A percentile compares a stretch with the other conserved stretches of the same genome.
These are phyloP conservation scores for Rachycentron canadum DNA, from an alignment of 2,797 vertebrate species.

Conservation along the genomic window DNA sequence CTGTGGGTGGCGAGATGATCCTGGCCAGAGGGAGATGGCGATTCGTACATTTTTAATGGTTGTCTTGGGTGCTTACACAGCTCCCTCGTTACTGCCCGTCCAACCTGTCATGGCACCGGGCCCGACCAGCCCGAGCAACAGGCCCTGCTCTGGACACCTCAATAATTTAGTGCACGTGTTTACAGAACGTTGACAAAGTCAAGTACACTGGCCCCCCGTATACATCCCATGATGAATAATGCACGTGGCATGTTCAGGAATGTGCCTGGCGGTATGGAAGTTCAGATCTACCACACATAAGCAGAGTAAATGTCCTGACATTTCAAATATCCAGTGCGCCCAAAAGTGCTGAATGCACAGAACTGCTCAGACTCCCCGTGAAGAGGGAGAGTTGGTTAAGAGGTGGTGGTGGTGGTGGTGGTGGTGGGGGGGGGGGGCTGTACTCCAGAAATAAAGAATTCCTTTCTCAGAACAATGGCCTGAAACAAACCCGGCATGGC, in stretches of 20 bases:
- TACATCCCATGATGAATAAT: slow-evolving; percentile 80
- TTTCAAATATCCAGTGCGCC: slow-evolving; percentile 82
- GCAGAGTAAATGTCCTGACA: slow-evolving; percentile 85
- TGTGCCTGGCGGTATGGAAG: slow-evolving; percentile 75
- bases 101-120: slow-evolving; percentile 71
- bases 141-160: slow-evolving; percentile 74
- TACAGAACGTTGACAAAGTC: slow-evolving; percentile 83
- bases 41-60: slow-evolving; percentile 79
- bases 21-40: slow-evolving; percentile 59
- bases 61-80: slow-evolving; percentile 71
- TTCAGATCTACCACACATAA: slow-evolving; percentile 78
- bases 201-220: slow-evolving; percentile 75
- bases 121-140: slow-evolving; percentile 56
- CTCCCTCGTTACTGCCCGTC: slow-evolving; percentile 77
- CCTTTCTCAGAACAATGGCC: slow-evolving; percentile 60
- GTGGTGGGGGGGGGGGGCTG: slow-evolving; percentile 29
- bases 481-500: slow-evolving; percentile 57
- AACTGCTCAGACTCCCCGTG: slow-evolving; percentile 66
- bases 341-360: slow-evolving; percentile 82
- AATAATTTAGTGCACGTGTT: slow-evolving; percentile 86
- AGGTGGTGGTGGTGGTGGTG: slow-evolving; percentile 21
- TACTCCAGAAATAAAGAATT: slow-evolving; percentile 66
- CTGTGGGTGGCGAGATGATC: slow-evolving; percentile 41
- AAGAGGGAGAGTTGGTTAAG: slow-evolving; percentile 63
- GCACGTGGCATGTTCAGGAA: slow-evolving; percentile 74